Evolutionary conservation across 1,140 invertebrate genomes (phyloP).

Genomic region (Drosophila guanche): DNA sequence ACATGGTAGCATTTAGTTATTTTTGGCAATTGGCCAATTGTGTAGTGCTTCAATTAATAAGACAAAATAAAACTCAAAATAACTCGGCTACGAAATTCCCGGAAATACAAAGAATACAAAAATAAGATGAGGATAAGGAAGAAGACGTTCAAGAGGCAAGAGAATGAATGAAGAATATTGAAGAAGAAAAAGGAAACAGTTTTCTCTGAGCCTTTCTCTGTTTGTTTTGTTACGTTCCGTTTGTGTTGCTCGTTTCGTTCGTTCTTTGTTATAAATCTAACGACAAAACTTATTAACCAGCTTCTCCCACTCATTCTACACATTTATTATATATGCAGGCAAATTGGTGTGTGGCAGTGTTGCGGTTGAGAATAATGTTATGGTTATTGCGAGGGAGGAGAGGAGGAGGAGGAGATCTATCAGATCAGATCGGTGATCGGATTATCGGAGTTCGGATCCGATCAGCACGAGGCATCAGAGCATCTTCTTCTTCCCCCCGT

Average conservation of each 20-base stretch:
- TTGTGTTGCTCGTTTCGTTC: slow-evolving; percentile 64
- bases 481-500: slow-evolving; percentile 40
- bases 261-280: slow-evolving; percentile 59
- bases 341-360: slow-evolving; percentile 71
- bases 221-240: slow-evolving; percentile 36
- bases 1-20: slow-evolving; percentile 31
- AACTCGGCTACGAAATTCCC: slow-evolving; percentile 31
- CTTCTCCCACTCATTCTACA: slow-evolving; percentile 71
- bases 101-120: slow-evolving; percentile 23
- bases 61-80: slow-evolving; percentile 42
- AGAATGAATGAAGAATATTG: slow-evolving; percentile 1
- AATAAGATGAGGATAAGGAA: slow-evolving; percentile 8
- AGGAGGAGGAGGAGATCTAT: slow-evolving; percentile 5
- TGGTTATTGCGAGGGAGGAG: slow-evolving; percentile 49
- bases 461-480: slow-evolving; percentile 46
- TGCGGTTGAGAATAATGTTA: slow-evolving; percentile 61
- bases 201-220: slow-evolving; percentile 10
- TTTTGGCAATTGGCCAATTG: too few species aligned
- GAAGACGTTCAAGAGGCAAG: slow-evolving; percentile 7
- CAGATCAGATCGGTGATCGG: too few species aligned
- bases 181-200: slow-evolving; percentile 1
- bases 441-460: slow-evolving; percentile 11
- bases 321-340: slow-evolving; percentile 80
- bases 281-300: slow-evolving; percentile 72
- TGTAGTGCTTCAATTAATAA: slow-evolving; percentile 38